Percentiles rank a stretch among this genome's conserved stretches.
Evolutionary conservation across 2,797 vertebrate species (phyloP).

Genomic region (Spea hammondii): DNA sequence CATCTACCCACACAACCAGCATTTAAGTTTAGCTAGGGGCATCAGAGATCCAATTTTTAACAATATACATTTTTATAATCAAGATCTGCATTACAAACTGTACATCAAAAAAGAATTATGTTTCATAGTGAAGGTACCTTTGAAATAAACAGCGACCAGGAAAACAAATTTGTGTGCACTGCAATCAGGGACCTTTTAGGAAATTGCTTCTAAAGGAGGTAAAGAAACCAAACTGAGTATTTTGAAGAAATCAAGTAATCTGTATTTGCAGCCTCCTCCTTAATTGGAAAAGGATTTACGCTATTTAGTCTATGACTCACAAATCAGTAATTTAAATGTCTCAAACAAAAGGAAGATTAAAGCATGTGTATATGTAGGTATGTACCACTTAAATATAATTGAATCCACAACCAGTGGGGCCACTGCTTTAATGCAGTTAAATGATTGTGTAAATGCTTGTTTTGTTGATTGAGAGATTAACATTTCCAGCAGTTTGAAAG

Average conservation of each 20-base stretch:
- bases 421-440: slow-evolving; percentile 18
- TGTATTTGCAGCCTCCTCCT: not conserved
- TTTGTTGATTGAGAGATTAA: slow-evolving; percentile 37
- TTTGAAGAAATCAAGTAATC: not conserved
- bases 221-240: not conserved
- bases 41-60: too few species aligned
- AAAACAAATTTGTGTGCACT: too few species aligned
- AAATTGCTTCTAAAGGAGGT: not conserved
- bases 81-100: too few species aligned
- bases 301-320: slow-evolving; percentile 19
- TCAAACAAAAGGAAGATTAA: slow-evolving; percentile 22
- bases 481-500: slow-evolving; percentile 20
- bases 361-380: slow-evolving; percentile 9
- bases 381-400: slow-evolving; percentile 6
- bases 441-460: slow-evolving; percentile 14
- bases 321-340: slow-evolving; percentile 1
- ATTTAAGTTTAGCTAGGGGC: too few species aligned
- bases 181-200: too few species aligned
- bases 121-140: too few species aligned
- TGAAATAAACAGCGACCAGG: too few species aligned
- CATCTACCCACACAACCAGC: too few species aligned
- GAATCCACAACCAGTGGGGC: not conserved
- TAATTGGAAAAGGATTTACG: not conserved
- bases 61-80: too few species aligned
- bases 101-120: too few species aligned